Evolutionary conservation across 1,140 invertebrate species (phyloP).

Genomic region (Zophobas atratus): DNA sequence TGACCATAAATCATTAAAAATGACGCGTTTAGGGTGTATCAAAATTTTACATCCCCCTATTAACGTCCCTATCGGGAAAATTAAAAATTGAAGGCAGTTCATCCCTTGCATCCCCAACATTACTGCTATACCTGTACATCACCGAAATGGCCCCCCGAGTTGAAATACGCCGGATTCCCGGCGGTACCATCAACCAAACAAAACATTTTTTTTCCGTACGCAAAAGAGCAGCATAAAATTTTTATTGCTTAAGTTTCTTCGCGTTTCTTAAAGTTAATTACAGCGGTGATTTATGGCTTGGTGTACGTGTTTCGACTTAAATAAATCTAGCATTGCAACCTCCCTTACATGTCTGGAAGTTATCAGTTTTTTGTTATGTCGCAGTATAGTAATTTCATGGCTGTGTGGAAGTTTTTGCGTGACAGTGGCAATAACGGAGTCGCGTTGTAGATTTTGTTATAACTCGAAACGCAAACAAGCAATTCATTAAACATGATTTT

Average conservation of each 20-base stretch:
- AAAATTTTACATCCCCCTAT: too few species aligned
- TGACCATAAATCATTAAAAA: too few species aligned
- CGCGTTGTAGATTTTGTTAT: conserved; percentile 35
- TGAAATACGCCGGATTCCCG: conserved; percentile 1
- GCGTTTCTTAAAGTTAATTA: conserved; percentile 31
- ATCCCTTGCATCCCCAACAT: background rate
- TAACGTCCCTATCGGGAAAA: too few species aligned
- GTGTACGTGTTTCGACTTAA: conserved; percentile 35
- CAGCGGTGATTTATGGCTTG: conserved; percentile 9
- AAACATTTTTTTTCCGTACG: conserved; percentile 19
- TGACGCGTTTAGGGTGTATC: too few species aligned
- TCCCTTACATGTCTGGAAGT: conserved; percentile 37
- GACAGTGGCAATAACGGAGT: conserved; percentile 27
- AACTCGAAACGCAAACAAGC: conserved; percentile 38
- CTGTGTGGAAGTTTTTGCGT: conserved; percentile 22
- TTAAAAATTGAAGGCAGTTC: background rate
- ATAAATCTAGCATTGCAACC: conserved; percentile 23
- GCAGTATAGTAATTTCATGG: conserved; percentile 37
- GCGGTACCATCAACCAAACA: background rate
- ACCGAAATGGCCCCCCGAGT: background rate
- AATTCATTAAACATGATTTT: conserved; percentile 28
- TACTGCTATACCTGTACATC: background rate
- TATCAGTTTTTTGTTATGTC: conserved; percentile 42
- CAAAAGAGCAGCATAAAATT: conserved; percentile 7
- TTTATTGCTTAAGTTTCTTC: conserved; percentile 18